These are phyloP conservation scores for Yoshiicerus persimilis DNA, from an alignment of 1,140 invertebrate genomes.

Conservation along the genomic window DNA sequence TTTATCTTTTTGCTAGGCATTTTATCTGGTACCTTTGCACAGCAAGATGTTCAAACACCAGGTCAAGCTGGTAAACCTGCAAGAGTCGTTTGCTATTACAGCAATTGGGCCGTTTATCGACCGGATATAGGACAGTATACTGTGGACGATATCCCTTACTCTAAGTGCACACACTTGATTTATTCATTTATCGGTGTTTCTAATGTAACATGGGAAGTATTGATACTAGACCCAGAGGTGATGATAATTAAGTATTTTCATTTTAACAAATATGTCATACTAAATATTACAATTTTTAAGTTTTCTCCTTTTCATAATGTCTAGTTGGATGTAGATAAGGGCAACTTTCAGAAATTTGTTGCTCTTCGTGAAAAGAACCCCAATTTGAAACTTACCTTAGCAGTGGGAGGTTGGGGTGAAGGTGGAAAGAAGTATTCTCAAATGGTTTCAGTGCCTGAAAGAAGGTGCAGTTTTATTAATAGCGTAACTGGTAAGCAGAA, in stretches of 20 bases:
- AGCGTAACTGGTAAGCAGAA: conserved; percentile 50
- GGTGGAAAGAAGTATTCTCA: conserved; percentile 52
- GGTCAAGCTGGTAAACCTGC: conserved; percentile 53
- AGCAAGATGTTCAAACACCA: background rate
- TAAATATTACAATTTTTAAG: too few relatives aligned
- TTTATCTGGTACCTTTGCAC: background rate
- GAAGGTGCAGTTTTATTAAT: conserved; percentile 51
- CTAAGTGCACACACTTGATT: conserved; percentile 55
- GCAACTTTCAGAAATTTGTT: conserved; percentile 81
- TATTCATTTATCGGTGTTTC: conserved; percentile 55
- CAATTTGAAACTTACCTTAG: conserved; percentile 72
- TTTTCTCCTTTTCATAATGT: too few relatives aligned
- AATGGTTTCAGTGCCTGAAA: conserved; percentile 50
- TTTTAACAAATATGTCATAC: too few relatives aligned
- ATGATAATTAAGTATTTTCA: background rate
- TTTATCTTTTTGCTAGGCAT: background rate
- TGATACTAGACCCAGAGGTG: conserved; percentile 52
- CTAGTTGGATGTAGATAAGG: conserved; percentile 70
- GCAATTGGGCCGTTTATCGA: conserved; percentile 52
- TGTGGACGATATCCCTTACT: conserved; percentile 54
- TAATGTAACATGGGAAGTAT: conserved; percentile 53
- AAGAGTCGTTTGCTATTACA: conserved; percentile 83
- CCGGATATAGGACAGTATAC: conserved; percentile 52
- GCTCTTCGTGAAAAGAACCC: conserved; percentile 70
- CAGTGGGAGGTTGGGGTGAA: conserved; percentile 58